Conservation (phyloP, 2,113 vertebrate genomes). For the Pampusana beccarii region DNA sequence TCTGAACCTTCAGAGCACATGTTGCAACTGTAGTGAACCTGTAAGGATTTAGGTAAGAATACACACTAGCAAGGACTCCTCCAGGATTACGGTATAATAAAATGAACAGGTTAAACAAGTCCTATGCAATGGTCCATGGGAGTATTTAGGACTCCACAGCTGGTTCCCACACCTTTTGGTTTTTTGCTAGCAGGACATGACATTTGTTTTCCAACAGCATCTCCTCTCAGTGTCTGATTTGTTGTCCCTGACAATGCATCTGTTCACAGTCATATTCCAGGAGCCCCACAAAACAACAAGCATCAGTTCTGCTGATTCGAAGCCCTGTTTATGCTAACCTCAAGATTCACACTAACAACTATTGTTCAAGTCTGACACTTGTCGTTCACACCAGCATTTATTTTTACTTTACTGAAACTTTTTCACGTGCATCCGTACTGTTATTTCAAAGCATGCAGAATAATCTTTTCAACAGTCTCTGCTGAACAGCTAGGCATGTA, state of each 20-base stretch:
- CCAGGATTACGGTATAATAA: neutral
- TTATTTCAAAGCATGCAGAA: neutral
- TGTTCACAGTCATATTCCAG: neutral
- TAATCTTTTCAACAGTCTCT: constrained; percentile 20
- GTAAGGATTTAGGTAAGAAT: neutral
- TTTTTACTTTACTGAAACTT: neutral
- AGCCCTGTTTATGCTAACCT: neutral
- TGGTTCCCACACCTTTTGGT: neutral
- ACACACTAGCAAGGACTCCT: neutral
- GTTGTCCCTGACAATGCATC: neutral
- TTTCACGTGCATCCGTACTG: neutral
- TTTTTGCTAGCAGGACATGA: neutral
- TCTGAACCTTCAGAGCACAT: neutral
- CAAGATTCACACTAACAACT: neutral
- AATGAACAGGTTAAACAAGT: neutral
- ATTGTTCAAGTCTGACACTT: neutral
- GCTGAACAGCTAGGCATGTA: neutral
- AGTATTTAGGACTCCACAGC: neutral
- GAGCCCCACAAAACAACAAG: neutral
- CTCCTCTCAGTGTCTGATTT: neutral
- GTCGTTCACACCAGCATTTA: neutral
- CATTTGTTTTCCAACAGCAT: neutral
- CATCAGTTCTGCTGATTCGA: neutral
- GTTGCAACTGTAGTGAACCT: neutral
- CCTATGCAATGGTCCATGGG: neutral